Conservation (phyloP, 2,888 invertebrate genomes). For the Mellilla xanthometata region DNA sequence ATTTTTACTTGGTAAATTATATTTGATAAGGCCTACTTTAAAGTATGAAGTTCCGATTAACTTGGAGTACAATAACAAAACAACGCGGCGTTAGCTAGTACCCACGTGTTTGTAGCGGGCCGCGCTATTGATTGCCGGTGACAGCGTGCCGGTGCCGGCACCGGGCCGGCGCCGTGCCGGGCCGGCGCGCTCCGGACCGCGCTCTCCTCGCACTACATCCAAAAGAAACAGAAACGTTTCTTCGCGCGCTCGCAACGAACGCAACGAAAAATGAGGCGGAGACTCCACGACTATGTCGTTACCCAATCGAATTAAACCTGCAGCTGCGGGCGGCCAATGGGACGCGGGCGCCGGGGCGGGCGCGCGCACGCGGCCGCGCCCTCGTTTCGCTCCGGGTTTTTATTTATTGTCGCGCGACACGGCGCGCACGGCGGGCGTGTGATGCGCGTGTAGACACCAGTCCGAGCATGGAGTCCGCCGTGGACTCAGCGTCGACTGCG, state of each 20-base stretch:
- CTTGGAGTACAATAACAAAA: slow-evolving; percentile 8
- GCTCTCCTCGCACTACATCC: slow-evolving; percentile 74
- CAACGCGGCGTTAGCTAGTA: slow-evolving; percentile 7
- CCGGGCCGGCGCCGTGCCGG: slow-evolving; percentile 6
- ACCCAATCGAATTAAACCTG: slow-evolving; percentile 59
- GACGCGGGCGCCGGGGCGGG: slow-evolving; percentile 62
- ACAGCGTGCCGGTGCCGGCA: slow-evolving; percentile 80
- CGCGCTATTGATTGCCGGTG: slow-evolving; percentile 85
- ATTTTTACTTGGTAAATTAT: too few relatives aligned
- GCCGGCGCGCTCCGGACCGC: slow-evolving; percentile 34
- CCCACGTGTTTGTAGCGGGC: slow-evolving; percentile 26
- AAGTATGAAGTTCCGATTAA: too few relatives aligned
- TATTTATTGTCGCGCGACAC: slow-evolving; percentile 89
- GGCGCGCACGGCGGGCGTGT: slow-evolving; percentile 86
- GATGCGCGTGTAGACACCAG: slow-evolving; percentile 71
- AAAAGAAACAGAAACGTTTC: slow-evolving; percentile 85
- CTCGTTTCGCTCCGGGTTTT: slow-evolving; percentile 83
- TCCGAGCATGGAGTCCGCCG: slow-evolving; percentile 80
- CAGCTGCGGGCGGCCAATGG: slow-evolving; percentile 69
- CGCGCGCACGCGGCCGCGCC: slow-evolving; percentile 81
- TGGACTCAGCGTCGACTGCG: slow-evolving; percentile 82
- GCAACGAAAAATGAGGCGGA: slow-evolving; percentile 78
- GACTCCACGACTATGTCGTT: slow-evolving; percentile 60
- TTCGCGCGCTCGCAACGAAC: slow-evolving; percentile 75
- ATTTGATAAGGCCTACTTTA: too few relatives aligned